phyloP scores from a whole-genome alignment of 2,888 invertebrate species.

The Willowsia nigromaculata region DNA sequence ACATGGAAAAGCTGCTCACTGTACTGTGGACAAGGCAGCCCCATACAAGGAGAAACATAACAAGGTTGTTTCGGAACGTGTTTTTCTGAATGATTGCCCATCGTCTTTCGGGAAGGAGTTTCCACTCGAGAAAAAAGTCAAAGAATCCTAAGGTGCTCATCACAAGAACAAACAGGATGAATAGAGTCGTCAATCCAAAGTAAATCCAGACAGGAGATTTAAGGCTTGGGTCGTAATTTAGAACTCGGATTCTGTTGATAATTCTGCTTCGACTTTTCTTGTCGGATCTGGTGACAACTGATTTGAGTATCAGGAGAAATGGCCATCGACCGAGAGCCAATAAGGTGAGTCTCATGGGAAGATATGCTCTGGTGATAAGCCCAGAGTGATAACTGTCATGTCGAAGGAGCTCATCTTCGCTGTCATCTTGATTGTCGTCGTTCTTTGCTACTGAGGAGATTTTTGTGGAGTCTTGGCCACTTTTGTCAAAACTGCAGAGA shows the following conservation, averaged over 20 bases:
- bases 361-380: conserved; percentile 63
- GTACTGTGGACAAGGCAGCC: conserved; percentile 75
- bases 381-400: conserved; percentile 36
- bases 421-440: background rate
- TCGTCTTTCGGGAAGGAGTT: conserved; percentile 15
- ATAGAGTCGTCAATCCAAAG: conserved; percentile 69
- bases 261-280: background rate
- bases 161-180: conserved; percentile 64
- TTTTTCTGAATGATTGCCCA: conserved; percentile 64
- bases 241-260: background rate
- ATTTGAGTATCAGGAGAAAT: conserved; percentile 23
- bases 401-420: background rate
- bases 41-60: conserved; percentile 77
- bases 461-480: background rate
- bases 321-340: conserved; percentile 72
- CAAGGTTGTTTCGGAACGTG: conserved; percentile 74
- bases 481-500: background rate
- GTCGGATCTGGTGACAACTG: background rate
- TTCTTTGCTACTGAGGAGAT: background rate
- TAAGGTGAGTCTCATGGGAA: conserved; percentile 54
- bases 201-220: conserved; percentile 71
- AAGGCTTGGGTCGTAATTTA: conserved; percentile 18
- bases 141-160: conserved; percentile 74
- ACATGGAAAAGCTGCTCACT: conserved; percentile 71
- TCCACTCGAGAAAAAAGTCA: conserved; percentile 73